A percentile compares a stretch with the other conserved stretches of the same genome.
Evolutionary conservation across 2,797 vertebrate genomes (phyloP).

Genomic region (Amblyopsis hoosieri): DNA sequence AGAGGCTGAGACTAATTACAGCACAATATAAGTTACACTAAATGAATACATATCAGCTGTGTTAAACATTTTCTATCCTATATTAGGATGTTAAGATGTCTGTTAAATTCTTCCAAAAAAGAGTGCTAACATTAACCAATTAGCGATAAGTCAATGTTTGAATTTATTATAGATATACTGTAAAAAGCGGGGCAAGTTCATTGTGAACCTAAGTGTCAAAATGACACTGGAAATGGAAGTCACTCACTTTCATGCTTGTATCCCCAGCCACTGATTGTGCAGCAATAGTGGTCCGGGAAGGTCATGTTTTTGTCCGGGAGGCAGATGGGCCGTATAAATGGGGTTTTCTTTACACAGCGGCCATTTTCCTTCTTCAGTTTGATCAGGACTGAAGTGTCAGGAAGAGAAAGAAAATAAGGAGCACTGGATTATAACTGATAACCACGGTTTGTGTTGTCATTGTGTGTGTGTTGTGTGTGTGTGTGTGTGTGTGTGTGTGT

Average conservation of each 20-base stretch:
- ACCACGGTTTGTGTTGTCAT: neutral
- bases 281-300: slow-evolving; percentile 82
- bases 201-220: neutral
- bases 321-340: slow-evolving; percentile 90
- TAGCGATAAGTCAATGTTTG: no score
- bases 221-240: neutral
- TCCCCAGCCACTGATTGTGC: slow-evolving; percentile 93
- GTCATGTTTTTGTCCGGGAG: slow-evolving; percentile 78
- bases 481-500: slow-evolving; percentile 24
- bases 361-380: slow-evolving; percentile 88
- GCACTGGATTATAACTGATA: neutral
- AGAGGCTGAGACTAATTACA: no score
- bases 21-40: no score
- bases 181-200: no score
- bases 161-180: no score
- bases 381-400: slow-evolving; percentile 80
- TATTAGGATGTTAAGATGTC: no score
- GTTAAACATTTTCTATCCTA: no score
- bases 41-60: no score
- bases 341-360: slow-evolving; percentile 82
- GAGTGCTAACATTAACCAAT: no score
- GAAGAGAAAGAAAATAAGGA: neutral
- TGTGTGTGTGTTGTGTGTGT: slow-evolving; percentile 21
- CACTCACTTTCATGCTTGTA: slow-evolving; percentile 86
- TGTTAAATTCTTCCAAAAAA: no score